phyloP scores from a whole-genome alignment of 1,140 invertebrate species.

The Potamilus streckersoni region DNA sequence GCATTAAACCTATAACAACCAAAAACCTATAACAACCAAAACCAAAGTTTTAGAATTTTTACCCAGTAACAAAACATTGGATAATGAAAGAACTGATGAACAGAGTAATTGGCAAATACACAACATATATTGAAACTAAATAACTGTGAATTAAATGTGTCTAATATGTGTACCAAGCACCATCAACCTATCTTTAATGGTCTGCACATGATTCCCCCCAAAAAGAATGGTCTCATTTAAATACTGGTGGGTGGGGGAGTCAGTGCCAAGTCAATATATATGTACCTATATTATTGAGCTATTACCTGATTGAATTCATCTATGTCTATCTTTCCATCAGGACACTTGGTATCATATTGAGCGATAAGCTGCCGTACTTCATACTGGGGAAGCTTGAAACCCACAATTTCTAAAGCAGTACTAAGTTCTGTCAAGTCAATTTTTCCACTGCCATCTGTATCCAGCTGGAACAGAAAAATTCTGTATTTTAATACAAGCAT shows the following conservation, averaged over 20 bases:
- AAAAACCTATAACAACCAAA: no score
- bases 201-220: constrained; percentile 1
- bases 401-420: constrained; percentile 87
- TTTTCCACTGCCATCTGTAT: constrained; percentile 89
- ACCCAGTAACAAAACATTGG: no score
- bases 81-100: no score
- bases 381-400: constrained; percentile 94
- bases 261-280: background rate
- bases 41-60: no score
- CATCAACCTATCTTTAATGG: background rate
- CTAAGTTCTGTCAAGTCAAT: constrained; percentile 91
- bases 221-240: constrained; percentile 2
- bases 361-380: constrained; percentile 91
- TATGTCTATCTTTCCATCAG: constrained; percentile 82
- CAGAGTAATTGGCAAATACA: no score
- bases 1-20: no score
- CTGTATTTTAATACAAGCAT: background rate
- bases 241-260: background rate
- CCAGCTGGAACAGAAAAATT: constrained; percentile 78
- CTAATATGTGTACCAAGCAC: background rate
- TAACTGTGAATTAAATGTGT: background rate
- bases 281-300: constrained; percentile 8
- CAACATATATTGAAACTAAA: no score
- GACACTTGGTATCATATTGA: constrained; percentile 81
- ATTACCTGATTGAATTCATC: constrained; percentile 84